Evolutionary conservation across 2,797 vertebrate genomes (phyloP), one percentile per base, ranked within the genome.

Genomic region (Adelosebastes latens): DNA sequence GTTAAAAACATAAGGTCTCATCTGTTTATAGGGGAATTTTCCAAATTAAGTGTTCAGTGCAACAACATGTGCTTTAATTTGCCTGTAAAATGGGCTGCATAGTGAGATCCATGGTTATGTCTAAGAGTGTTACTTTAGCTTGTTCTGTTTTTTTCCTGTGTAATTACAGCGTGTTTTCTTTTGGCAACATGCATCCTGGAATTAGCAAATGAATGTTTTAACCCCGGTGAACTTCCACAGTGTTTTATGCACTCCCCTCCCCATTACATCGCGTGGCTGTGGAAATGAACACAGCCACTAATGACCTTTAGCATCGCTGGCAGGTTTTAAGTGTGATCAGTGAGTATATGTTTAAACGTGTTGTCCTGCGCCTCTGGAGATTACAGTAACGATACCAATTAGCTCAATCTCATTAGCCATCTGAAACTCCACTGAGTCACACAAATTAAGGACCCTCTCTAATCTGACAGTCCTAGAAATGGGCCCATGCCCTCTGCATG

Each of bases 381-480:
- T 95, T 95, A 95, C 90, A 93, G 93, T 94, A 95, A 95, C 94
- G 90, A 95, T 95, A 95, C 95, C 95, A 96, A 96, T 96, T 96
- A 96, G 93, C 92, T 93, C 92, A 90, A 93, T 95, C 95, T 96
- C 95, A 96, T 96, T 96, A 96, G 93, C 92, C 82, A 82, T 81
- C 74, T 72, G 72, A 93, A 94, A 95, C 92, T 95, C 93, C 81
- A 93, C 88, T 76, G 93, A 93, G 90, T 91, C 92, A 92, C 90
- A 93, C 93, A 92, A 87, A 93, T 95, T 94, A 93, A 91, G 88
- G 92, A 89, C 86, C 88, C 78, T 92, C 86, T 94, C 83, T 92
- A 92, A 93, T 93, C 92, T 93, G 92, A 93, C 94, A 93, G 91
- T 81, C 65, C 66, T 90, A 84, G 87, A 89, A 90, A 84, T 91